These are phyloP conservation scores for Syncerus caffer DNA, from an alignment of 2,797 vertebrate genomes.

Conservation along the genomic window DNA sequence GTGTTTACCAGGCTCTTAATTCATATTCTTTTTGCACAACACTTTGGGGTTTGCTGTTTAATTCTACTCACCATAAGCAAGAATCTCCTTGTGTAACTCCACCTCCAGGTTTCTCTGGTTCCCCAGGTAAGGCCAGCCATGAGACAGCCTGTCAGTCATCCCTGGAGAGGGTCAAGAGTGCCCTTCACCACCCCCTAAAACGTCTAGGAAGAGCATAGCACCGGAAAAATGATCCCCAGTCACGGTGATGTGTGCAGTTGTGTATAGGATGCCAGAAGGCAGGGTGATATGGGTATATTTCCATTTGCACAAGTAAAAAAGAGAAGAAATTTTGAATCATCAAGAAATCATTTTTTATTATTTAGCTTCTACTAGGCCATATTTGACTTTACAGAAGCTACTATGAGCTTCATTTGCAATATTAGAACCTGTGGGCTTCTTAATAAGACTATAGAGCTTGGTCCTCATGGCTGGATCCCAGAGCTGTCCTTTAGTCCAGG, in stretches of 20 bases:
- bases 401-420: background rate
- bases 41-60: background rate
- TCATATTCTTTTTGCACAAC: background rate
- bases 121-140: background rate
- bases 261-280: background rate
- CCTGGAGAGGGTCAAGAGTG: background rate
- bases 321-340: background rate
- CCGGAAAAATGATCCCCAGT: background rate
- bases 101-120: background rate
- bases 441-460: background rate
- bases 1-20: background rate
- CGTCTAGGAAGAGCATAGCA: background rate
- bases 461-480: background rate
- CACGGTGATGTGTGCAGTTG: too few species aligned
- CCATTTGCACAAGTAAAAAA: background rate
- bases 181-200: background rate
- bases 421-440: background rate
- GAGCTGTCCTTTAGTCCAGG: background rate
- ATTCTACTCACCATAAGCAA: background rate
- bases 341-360: background rate
- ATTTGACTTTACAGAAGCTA: background rate
- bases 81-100: background rate
- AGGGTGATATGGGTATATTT: background rate
- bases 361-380: background rate
- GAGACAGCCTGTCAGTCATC: background rate